A percentile compares a stretch with the other conserved stretches of the same genome.
Evolutionary conservation across 2,888 invertebrate species (phyloP).

Genomic region (Odontocolon sp.): DNA sequence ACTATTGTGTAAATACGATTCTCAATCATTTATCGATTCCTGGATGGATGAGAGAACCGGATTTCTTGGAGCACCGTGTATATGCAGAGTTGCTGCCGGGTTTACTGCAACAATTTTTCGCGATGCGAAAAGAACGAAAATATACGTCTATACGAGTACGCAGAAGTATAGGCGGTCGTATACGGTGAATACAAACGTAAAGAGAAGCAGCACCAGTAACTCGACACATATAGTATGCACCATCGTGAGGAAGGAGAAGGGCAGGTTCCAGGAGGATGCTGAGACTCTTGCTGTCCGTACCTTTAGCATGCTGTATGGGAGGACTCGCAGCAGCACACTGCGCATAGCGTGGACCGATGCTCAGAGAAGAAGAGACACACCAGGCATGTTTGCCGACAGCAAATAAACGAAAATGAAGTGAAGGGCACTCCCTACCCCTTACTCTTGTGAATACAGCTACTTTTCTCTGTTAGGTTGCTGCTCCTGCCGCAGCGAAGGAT

Average conservation of each 20-base stretch:
- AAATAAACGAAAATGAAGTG: conserved; percentile 77
- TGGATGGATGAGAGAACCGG: conserved; percentile 14
- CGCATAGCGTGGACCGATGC: conserved; percentile 45
- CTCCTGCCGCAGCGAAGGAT: conserved; percentile 65
- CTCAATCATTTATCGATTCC: conserved; percentile 40
- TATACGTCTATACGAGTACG: conserved; percentile 11
- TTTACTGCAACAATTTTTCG: conserved; percentile 38
- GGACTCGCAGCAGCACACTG: conserved; percentile 41
- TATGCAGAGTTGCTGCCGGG: conserved; percentile 23
- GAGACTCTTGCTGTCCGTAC: conserved; percentile 33
- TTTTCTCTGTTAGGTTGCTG: background rate
- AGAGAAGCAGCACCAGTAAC: conserved; percentile 28
- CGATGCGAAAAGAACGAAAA: background rate
- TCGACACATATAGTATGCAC: conserved; percentile 1
- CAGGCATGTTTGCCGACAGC: conserved; percentile 74
- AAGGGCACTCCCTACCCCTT: too few species aligned
- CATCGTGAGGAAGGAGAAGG: conserved; percentile 9
- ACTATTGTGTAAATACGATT: conserved; percentile 31
- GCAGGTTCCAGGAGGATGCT: conserved; percentile 33
- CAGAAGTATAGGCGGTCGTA: conserved; percentile 14
- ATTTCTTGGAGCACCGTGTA: conserved; percentile 39
- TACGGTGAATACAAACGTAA: conserved; percentile 27
- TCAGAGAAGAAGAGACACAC: conserved; percentile 65
- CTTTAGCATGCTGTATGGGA: conserved; percentile 51
- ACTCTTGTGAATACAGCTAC: too few species aligned